phyloP scores from a whole-genome alignment of 2,888 invertebrate genomes.

The Alloplasta piceator region DNA sequence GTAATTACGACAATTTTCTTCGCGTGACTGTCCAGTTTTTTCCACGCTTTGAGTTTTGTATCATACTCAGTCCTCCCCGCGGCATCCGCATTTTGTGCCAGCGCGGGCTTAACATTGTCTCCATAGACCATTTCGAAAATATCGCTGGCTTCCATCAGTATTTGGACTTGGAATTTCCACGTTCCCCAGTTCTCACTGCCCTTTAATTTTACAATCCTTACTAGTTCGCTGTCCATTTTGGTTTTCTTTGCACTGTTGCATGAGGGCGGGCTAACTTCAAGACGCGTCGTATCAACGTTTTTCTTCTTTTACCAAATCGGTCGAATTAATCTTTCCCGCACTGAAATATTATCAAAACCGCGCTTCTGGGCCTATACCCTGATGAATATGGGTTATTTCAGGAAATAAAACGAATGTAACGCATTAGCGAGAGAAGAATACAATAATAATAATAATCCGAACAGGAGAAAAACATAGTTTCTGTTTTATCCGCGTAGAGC shows the following conservation, averaged over 20 bases:
- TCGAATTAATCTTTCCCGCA: too few species aligned
- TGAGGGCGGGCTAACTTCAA: conserved; percentile 27
- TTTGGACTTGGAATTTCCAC: conserved; percentile 44
- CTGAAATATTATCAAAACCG: too few species aligned
- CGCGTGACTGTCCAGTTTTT: conserved; percentile 59
- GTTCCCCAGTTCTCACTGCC: conserved; percentile 48
- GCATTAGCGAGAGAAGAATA: too few species aligned
- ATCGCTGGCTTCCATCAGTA: conserved; percentile 31
- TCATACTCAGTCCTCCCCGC: conserved; percentile 21
- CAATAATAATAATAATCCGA: too few species aligned
- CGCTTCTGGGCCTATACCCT: conserved; percentile 56
- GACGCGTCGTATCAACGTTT: neutral
- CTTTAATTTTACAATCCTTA: conserved; percentile 10
- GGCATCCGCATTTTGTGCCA: neutral
- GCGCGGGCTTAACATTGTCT: neutral
- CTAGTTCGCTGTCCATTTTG: conserved; percentile 40
- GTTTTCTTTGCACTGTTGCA: conserved; percentile 49
- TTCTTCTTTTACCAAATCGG: neutral
- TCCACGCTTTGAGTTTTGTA: conserved; percentile 57
- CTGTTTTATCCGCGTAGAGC: too few species aligned
- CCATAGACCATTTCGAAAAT: conserved; percentile 30
- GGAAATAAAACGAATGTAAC: too few species aligned
- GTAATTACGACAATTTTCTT: conserved; percentile 63
- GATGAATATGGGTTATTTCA: conserved; percentile 10
- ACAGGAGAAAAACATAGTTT: too few species aligned